Evolutionary conservation across 2,797 vertebrate genomes (phyloP).

Genomic region (Rhodeus uyekii): DNA sequence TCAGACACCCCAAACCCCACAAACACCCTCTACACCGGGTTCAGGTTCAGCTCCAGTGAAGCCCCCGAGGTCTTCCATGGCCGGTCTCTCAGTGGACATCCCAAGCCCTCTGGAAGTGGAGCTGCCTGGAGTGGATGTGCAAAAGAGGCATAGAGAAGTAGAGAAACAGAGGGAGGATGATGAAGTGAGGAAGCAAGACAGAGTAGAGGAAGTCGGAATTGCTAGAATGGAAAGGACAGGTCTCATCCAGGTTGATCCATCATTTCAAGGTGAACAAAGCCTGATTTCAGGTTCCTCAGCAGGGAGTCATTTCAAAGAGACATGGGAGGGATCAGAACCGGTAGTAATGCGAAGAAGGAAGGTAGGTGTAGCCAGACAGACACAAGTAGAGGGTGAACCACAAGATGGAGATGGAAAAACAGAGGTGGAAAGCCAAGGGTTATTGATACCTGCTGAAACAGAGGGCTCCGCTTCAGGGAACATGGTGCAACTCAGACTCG

Average conservation of each 20-base stretch:
- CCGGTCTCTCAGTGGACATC: conserved; percentile 70
- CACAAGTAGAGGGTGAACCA: conserved; percentile 49
- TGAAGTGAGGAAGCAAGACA: conserved; percentile 53
- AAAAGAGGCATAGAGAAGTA: conserved; percentile 37
- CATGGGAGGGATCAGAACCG: conserved; percentile 32
- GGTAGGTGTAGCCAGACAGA: conserved; percentile 55
- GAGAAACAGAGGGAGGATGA: conserved; percentile 54
- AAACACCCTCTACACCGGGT: conserved; percentile 72
- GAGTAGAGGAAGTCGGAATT: conserved; percentile 52
- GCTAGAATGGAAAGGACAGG: conserved; percentile 17
- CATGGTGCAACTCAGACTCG: conserved; percentile 71
- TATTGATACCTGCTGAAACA: conserved; percentile 52
- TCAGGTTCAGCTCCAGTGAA: conserved; percentile 87
- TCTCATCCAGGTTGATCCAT: background rate
- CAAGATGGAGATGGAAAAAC: conserved; percentile 22
- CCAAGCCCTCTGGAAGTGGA: conserved; percentile 76
- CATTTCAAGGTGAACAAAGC: conserved; percentile 10
- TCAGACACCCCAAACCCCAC: conserved; percentile 67
- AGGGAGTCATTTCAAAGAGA: conserved; percentile 24
- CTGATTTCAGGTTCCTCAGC: background rate
- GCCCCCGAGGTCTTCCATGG: conserved; percentile 89
- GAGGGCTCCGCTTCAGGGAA: conserved; percentile 10
- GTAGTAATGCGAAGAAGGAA: conserved; percentile 51
- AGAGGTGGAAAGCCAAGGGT: conserved; percentile 32
- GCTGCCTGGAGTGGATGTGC: conserved; percentile 57